Base-by-base conservation (phyloP, 2,113 vertebrate genomes). In the Argyrosomus japonicus region DNA sequence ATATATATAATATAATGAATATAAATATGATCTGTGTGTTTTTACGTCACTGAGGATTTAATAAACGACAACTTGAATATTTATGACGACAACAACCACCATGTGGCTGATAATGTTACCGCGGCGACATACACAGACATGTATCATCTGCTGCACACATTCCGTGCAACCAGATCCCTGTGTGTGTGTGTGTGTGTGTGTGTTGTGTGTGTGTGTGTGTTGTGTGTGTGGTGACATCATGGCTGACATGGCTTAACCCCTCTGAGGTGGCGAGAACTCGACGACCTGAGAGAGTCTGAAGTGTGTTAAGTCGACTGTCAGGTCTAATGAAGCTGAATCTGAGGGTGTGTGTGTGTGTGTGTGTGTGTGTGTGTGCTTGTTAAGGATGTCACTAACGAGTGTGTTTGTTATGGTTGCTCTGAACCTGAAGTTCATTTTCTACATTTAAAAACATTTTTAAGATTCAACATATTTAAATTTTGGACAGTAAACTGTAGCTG, bases 281-380 rank as follows among this genome's bases (percentile, higher is more conserved):
- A 29, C 32, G 81, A 73, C 81, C 85, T 18, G 14, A 6, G 57
- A 27, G 32, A 78, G 61, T 68, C 47, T 45, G 3, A 70, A 43
- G 64, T 29, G 74, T 72, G 73, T 79, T 82, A 85, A 82, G 63
- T 71, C 36, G 29, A 65, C 75, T 73, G 81, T 84, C 77, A 82
- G 54, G 25, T 85, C 74, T 81, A 76, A 79, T 76, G 73, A 57
- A 43, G 85, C 69, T 86, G 87, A 93, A 90, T 81, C 64, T 56
- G 48, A 36, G 25, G 73, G 18, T 18, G 43, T 27, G 54, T 18
- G 54, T 57, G 80, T 82, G 47, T 67, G 51, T 60, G 63, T 61
- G 47, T 76, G 48, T 67, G 72, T 63, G 73, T 40, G 57, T 36
- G 48, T 23, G 68, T 19, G 79, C n/a, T 69, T 2, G 19, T 72